Evolutionary conservation across 2,888 invertebrate genomes (phyloP), one percentile per base, ranked within the genome.

Genomic region (Xanthia togata): DNA sequence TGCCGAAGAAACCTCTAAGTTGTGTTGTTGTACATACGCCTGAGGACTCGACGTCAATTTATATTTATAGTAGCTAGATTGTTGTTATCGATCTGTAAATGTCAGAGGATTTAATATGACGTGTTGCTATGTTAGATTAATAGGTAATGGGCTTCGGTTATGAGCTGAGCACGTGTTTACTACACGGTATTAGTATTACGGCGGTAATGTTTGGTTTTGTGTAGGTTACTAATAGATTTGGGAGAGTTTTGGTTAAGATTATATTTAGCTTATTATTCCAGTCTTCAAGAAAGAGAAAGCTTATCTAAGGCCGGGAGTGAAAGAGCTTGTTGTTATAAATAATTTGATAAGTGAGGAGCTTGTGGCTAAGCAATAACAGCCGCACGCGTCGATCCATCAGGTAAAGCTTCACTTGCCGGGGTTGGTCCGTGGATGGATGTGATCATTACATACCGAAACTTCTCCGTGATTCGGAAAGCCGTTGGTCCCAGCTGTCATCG

Each of bases 51-150:
- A 50, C 65, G 67, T 67, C 78, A 74, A 80, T 80, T 79, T 80
- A 78, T 87, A 80, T 80, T 77, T 79, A 80, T 78, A 63, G 79
- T 78, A 63, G 79, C n/a, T 70, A 73, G 67, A 62, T 76, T 76
- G 60, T 60, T 70, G 60, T 53, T 76, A 82, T 79, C 85, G 83
- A 79, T 85, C 70, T 68, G 81, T 80, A 76, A 80, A 82, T 79
- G 82, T 85, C 80, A 80, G 68, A 69, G 69, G 72, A 79, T 80
- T 85, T 84, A 76, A 84, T 70, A 67, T 72, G 44, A 44, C 14
- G 73, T 85, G 83, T 72, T 68, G 59, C 65, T 55, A 47, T 62
- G 75, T 38, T 62, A 63, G 63, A 72, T 72, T 82, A 67, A 64
- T 72, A 78, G 70, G 82, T 82, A 78, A 78, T 70, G 23, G 20